These are phyloP conservation scores for Rallus crepitans DNA, from an alignment of 2,797 vertebrate genomes.

Conservation along the genomic window DNA sequence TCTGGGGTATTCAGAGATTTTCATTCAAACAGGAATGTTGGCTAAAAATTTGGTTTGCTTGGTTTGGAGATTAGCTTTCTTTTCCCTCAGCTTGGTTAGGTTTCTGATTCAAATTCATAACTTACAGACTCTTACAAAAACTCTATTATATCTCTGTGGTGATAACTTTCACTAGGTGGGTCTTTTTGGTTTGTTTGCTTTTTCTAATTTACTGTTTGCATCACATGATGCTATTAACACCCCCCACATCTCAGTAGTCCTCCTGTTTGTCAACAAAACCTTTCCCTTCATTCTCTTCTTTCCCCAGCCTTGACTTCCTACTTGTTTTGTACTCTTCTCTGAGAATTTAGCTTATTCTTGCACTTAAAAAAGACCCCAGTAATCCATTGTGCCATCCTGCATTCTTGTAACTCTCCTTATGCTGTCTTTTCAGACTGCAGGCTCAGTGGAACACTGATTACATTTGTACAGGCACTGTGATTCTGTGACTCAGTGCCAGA, in stretches of 20 bases:
- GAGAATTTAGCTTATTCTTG: not conserved
- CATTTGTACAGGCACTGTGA: not conserved
- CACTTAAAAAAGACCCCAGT: not conserved
- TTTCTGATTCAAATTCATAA: not conserved
- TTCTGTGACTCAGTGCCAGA: not conserved
- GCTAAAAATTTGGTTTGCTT: not conserved
- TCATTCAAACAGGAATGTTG: not conserved
- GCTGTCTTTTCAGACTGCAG: not conserved
- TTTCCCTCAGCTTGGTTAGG: not conserved
- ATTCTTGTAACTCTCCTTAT: not conserved
- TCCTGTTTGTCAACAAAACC: not conserved
- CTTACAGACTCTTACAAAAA: not conserved
- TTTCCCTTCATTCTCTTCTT: not conserved
- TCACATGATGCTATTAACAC: not conserved
- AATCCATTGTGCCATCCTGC: not conserved
- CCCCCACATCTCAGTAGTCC: not conserved
- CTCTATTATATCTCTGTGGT: not conserved
- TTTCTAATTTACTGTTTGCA: not conserved
- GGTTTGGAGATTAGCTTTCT: not conserved
- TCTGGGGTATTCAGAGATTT: not conserved
- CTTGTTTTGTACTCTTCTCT: not conserved
- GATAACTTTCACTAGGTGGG: not conserved
- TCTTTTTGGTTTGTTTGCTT: not conserved
- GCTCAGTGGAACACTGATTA: not conserved
- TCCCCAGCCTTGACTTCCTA: not conserved